Evolutionary conservation across 2,113 vertebrate genomes (phyloP), one percentile per base, ranked within the genome.

Genomic region (Cephalopholis sonnerati): DNA sequence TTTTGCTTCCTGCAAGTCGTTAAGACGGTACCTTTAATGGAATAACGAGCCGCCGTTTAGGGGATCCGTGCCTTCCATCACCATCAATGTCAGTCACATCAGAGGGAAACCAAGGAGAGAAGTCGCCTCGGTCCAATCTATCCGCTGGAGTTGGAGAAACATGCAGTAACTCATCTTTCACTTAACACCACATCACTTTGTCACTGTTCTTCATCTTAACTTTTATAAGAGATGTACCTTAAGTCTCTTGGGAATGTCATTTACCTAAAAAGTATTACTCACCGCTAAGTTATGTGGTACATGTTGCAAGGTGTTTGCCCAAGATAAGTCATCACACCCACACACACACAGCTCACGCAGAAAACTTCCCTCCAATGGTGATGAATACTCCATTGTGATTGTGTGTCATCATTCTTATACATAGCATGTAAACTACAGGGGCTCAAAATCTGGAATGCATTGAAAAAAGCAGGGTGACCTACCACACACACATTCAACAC

Each of bases 1-100:
- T 91, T 94, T 87, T 87, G 77, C 74, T 87, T 92, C 81, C 86
- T 87, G 69, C 50, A 75, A 91, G 82, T 86, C 62, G 36, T 89
- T 83, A 79, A 70, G 71, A 82, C 53, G 86, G 59, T 71, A 74
- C 69, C 65, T 86, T 88, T 92, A 88, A 84, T 88, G 73, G 74
- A 92, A 88, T 91, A 88, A 91, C 69, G 72, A 90, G 73, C 44
- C 18, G 22, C 39, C 16, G 59, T 77, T 80, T 68, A 86, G 76
- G 53, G 77, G 54, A 81, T 57, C 48, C 20, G 22, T 29, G 41
- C 71, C 66, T 65, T 90, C 65, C 68, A 83, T 91, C 82, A 73
- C 72, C 69, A 72, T 87, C 87, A 84, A 80, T 24, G 77, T 83
- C 75, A 73, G 57, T 88, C 81, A 78, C 54, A 72, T 61, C 51